phyloP scores from a whole-genome alignment of 2,113 vertebrate species.

The Tautogolabrus adspersus region DNA sequence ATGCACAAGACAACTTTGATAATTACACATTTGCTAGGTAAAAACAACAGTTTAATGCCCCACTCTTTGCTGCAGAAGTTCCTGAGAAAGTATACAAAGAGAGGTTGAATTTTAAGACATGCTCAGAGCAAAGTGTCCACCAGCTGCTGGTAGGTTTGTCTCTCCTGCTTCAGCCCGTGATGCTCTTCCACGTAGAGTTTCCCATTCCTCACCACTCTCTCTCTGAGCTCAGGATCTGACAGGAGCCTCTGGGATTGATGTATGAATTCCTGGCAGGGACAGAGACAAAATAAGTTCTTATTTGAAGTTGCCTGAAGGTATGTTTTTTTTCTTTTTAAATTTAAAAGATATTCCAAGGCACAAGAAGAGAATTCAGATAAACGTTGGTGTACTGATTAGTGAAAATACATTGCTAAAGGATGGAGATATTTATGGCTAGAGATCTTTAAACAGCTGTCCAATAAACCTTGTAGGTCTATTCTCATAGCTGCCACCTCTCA shows the following conservation, averaged over 20 bases:
- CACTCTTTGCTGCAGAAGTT: slow-evolving; percentile 15
- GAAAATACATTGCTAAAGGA: slow-evolving; percentile 62
- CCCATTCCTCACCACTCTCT: slow-evolving; percentile 81
- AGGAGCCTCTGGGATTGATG: slow-evolving; percentile 87
- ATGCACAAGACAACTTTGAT: slow-evolving; percentile 13
- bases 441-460: slow-evolving; percentile 55
- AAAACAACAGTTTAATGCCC: not conserved
- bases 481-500: slow-evolving; percentile 51
- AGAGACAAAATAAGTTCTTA: slow-evolving; percentile 49
- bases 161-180: slow-evolving; percentile 86
- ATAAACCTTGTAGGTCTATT: slow-evolving; percentile 24
- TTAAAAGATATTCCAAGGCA: slow-evolving; percentile 57
- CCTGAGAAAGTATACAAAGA: slow-evolving; percentile 44
- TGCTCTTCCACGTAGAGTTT: slow-evolving; percentile 83
- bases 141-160: slow-evolving; percentile 87
- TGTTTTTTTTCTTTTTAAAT: slow-evolving; percentile 54
- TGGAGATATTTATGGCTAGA: slow-evolving; percentile 57
- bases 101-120: not conserved
- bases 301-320: slow-evolving; percentile 60
- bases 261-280: slow-evolving; percentile 89
- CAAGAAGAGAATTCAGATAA: slow-evolving; percentile 52
- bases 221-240: slow-evolving; percentile 79
- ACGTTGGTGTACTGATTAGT: slow-evolving; percentile 44
- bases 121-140: slow-evolving; percentile 78
- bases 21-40: not conserved